Evolutionary conservation across 1,140 invertebrate species (phyloP).

Genomic region (Ericerus pela): DNA sequence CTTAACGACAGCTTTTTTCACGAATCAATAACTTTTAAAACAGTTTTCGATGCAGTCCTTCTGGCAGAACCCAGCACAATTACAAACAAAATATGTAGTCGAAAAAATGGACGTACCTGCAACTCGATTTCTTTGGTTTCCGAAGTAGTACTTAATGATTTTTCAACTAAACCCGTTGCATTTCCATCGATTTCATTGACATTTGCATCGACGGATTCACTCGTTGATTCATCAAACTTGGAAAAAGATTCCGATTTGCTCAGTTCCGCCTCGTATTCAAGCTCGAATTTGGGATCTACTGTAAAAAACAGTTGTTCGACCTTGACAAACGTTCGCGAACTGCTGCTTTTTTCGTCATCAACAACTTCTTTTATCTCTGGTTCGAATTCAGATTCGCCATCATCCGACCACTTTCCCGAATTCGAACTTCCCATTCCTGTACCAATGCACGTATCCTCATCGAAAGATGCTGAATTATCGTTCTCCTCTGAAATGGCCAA

Average conservation of each 20-base stretch:
- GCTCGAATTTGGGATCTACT: slow-evolving; percentile 1
- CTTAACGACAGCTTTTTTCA: no score
- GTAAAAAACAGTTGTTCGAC: background rate
- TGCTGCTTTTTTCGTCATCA: no score
- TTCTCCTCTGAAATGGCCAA: background rate
- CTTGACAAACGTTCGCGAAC: background rate
- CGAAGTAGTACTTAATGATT: background rate
- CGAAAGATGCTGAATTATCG: background rate
- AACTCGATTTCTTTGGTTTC: no score
- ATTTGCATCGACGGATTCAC: background rate
- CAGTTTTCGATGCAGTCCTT: no score
- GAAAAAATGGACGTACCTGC: no score
- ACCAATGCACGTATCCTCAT: background rate
- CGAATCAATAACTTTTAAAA: no score
- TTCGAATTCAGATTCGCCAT: background rate
- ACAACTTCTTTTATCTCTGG: no score
- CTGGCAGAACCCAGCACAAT: no score
- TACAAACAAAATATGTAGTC: no score
- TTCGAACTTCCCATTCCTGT: background rate
- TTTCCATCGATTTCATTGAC: background rate
- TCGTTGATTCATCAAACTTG: background rate
- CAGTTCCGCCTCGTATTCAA: background rate
- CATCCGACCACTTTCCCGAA: background rate
- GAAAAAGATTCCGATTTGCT: background rate
- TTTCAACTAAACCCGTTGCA: no score